Percentiles rank a stretch among this genome's conserved stretches.
Evolutionary conservation across 2,113 vertebrate species (phyloP).

Genomic region (Lamprologus tigripictilis): DNA sequence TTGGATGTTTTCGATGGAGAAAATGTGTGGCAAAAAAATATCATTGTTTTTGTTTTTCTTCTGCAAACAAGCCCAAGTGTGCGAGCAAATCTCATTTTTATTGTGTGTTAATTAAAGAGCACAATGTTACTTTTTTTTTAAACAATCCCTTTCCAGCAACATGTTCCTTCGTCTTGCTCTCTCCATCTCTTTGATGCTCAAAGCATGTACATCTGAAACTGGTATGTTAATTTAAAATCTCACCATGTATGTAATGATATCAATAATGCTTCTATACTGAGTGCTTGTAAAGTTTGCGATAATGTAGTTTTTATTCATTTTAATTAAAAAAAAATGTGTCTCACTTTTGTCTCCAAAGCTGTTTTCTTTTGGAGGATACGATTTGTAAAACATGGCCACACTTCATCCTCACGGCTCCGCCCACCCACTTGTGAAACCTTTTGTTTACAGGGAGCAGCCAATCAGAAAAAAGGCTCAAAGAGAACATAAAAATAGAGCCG

Average conservation of each 20-base stretch:
- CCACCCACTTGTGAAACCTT: rapidly evolving
- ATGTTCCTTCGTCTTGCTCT: conserved; percentile 25
- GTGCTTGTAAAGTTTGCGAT: conserved; percentile 75
- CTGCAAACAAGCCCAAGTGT: conserved; percentile 49
- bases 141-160: conserved; percentile 41
- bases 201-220: conserved; percentile 71
- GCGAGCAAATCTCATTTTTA: conserved; percentile 33
- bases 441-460: rapidly evolving
- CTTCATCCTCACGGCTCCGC: rapidly evolving
- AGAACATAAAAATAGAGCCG: not conserved
- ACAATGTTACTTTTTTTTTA: conserved; percentile 44
- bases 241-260: conserved; percentile 66
- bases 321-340: conserved; percentile 71
- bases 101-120: conserved; percentile 53
- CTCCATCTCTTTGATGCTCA: conserved; percentile 51
- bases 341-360: conserved; percentile 7
- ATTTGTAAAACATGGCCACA: not conserved
- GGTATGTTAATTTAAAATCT: conserved; percentile 72
- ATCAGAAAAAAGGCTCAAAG: not conserved
- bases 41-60: not conserved
- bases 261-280: conserved; percentile 64
- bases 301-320: conserved; percentile 78
- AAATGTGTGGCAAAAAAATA: conserved; percentile 5
- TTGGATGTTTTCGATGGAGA: not conserved
- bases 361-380: not conserved